Percentiles rank a stretch among this genome's conserved stretches.
Evolutionary conservation across 2,113 vertebrate genomes (phyloP).

Genomic region (Muntiacus reevesi): DNA sequence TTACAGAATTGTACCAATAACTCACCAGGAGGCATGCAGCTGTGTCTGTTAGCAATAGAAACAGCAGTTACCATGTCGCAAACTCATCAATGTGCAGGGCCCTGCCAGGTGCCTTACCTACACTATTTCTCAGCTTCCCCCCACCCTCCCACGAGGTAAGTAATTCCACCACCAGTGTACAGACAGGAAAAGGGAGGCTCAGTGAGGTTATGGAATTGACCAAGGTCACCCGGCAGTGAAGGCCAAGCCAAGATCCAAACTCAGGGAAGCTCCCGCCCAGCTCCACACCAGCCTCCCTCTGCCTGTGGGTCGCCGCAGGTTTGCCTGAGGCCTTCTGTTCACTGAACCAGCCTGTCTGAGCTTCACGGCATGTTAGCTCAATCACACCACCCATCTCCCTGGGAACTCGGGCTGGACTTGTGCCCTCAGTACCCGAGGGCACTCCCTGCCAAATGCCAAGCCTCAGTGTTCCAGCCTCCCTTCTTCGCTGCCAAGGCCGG

Average conservation of each 20-base stretch:
- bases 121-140: neutral
- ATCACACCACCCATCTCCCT: neutral
- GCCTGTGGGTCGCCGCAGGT: neutral
- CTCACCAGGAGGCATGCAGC: neutral
- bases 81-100: neutral
- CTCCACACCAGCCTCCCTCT: neutral
- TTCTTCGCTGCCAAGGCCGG: neutral
- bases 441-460: neutral
- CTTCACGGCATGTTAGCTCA: neutral
- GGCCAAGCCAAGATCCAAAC: neutral
- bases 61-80: neutral
- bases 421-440: neutral
- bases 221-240: neutral
- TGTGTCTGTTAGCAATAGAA: neutral
- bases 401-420: neutral
- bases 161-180: neutral
- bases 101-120: neutral
- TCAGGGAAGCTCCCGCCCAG: neutral
- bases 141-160: neutral
- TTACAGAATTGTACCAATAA: neutral
- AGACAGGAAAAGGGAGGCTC: neutral
- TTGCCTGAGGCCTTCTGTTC: neutral
- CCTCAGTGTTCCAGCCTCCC: neutral
- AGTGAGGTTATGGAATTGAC: neutral
- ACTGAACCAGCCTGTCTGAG: neutral